Base-by-base conservation (phyloP, 2,113 vertebrate genomes). In the Trochalopteron elliotii region DNA sequence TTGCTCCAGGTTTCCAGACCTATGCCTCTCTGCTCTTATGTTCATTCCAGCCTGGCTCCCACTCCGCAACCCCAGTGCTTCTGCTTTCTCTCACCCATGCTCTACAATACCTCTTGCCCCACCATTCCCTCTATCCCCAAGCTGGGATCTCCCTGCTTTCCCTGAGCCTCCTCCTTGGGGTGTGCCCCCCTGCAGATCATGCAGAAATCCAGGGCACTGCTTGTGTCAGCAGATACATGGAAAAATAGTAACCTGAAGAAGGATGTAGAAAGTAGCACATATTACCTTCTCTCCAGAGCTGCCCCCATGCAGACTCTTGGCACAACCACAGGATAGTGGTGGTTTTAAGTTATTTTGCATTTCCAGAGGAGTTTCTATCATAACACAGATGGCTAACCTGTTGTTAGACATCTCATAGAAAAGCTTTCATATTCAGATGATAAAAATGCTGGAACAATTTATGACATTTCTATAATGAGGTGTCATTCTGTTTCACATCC, bases 381-480 rank as follows among this genome's bases (percentile, higher is more conserved):
- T 35, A 74, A 92, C 64, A 72, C 3, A 11, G 67, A 72, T 90
- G 89, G 50, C 71, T 93, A 92, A 90, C 61, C 71, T 68, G 67
- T 90, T 76, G 49, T 77, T 72, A 96, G 55, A 71, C 4, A 22
- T 83, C 6, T 10, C 35, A 39, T 12, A 76, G 53, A 78, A 78
- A 18, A 75, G 31, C 20, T 82, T 94, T 75, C 52, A 42, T 82
- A 87, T 94, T 82, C 52, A 79, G 50, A 77, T 92, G 52, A 76
- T 39, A 93, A 91, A 95, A 91, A 67, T 59, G 37, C 56, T 67
- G 52, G 75, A 90, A 67, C 42, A 93, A 77, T 53, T 89, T 63
- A 50, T 50, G 75, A n/a, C 71, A 83, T 93, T 96, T 92, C 47
- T 63, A 40, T 95, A 88, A 90, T 59, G 68, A 88, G 27, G 8